Percentiles rank a stretch among this genome's conserved stretches.
These are phyloP conservation scores for Dasysyrphus tricinctus DNA, from an alignment of 2,888 invertebrate species.

Conservation along the genomic window DNA sequence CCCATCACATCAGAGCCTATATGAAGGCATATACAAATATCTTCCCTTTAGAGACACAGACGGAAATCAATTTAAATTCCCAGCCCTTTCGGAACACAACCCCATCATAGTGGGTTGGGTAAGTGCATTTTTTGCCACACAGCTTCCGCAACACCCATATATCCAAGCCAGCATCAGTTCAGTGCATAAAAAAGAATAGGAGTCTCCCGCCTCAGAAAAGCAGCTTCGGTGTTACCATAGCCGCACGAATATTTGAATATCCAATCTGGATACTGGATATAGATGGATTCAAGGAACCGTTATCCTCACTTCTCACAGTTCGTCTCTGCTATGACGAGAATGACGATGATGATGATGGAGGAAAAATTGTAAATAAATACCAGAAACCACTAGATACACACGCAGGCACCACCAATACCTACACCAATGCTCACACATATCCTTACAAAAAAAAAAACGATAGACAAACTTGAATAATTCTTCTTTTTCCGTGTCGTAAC, in stretches of 20 bases:
- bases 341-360: conserved; percentile 29
- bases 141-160: conserved; percentile 35
- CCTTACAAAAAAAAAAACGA: conserved; percentile 17
- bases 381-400: conserved; percentile 46
- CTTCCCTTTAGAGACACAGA: conserved; percentile 40
- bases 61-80: conserved; percentile 73
- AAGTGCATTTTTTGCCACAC: conserved; percentile 60
- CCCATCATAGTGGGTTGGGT: conserved; percentile 35
- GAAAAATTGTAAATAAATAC: conserved; percentile 59
- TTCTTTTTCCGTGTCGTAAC: conserved; percentile 4
- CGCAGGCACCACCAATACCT: conserved; percentile 25
- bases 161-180: not conserved
- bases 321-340: conserved; percentile 2
- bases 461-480: conserved; percentile 57
- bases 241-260: conserved; percentile 64
- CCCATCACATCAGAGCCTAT: conserved; percentile 32
- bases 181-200: not conserved
- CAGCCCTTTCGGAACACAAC: conserved; percentile 41
- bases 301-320: not conserved
- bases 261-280: conserved; percentile 56
- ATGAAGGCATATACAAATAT: not conserved
- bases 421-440: conserved; percentile 1
- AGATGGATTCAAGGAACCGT: conserved; percentile 59
- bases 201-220: not conserved
- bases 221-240: conserved; percentile 25